Percentiles rank a stretch among this genome's conserved stretches.
Evolutionary conservation across 1,140 invertebrate species (phyloP).

Genomic region (Lordiphosa collinella): DNA sequence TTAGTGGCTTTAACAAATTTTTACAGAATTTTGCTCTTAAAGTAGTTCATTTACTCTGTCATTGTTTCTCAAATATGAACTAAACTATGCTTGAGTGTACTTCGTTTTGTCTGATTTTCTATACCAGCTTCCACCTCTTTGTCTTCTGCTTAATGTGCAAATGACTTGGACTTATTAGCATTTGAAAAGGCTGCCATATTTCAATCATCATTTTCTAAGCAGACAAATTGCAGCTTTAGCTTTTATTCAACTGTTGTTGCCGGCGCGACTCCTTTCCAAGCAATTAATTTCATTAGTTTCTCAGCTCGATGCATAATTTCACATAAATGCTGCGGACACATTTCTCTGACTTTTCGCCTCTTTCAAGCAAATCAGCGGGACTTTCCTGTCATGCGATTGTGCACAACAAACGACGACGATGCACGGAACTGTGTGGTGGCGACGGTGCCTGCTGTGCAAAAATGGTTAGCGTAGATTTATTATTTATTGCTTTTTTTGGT

Average conservation of each 20-base stretch:
- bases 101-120: no score
- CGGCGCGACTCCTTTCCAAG: slow-evolving; percentile 19
- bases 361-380: slow-evolving; percentile 34
- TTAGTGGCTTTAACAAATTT: no score
- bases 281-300: slow-evolving; percentile 73
- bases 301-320: slow-evolving; percentile 36
- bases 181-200: no score
- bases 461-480: slow-evolving; percentile 63
- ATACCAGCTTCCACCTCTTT: no score
- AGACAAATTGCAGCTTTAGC: slow-evolving; percentile 35
- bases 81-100: no score
- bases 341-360: no score
- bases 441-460: slow-evolving; percentile 41
- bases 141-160: no score
- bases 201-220: slow-evolving; percentile 31
- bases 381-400: slow-evolving; percentile 5
- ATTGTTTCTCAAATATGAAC: no score
- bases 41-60: no score
- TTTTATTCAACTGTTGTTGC: slow-evolving; percentile 7
- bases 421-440: background rate
- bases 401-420: background rate
- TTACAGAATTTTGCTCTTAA: no score
- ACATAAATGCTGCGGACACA: no score
- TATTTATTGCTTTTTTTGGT: slow-evolving; percentile 61
- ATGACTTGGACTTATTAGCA: no score